Percentiles rank a stretch among this genome's conserved stretches.
Evolutionary conservation across 1,140 invertebrate species (phyloP).

Genomic region (Melipona quadrifasciata): DNA sequence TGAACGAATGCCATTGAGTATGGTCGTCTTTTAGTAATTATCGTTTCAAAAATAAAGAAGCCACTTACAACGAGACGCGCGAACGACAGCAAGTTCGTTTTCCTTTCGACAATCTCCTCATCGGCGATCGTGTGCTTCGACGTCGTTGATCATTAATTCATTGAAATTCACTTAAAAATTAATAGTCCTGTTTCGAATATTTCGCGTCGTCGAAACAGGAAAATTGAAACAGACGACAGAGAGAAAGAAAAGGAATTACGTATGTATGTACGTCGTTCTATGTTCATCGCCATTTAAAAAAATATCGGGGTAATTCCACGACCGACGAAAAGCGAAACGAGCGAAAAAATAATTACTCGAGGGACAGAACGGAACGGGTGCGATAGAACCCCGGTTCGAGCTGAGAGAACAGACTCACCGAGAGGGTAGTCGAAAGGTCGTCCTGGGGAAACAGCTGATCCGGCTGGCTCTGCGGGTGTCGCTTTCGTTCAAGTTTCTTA

Average conservation of each 20-base stretch:
- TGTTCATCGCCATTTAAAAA: neutral
- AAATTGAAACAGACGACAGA: neutral
- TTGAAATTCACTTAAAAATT: too few species aligned
- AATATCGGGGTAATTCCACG: neutral
- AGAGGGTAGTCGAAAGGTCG: slow-evolving; percentile 49
- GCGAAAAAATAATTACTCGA: neutral
- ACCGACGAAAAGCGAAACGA: neutral
- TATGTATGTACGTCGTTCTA: neutral
- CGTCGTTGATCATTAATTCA: neutral
- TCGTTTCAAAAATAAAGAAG: neutral
- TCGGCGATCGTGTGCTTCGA: slow-evolving; percentile 15
- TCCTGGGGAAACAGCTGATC: slow-evolving; percentile 64
- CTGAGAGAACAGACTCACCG: slow-evolving; percentile 11
- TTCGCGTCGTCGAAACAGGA: neutral
- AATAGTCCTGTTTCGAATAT: neutral
- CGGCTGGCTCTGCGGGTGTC: slow-evolving; percentile 59
- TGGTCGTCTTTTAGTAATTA: slow-evolving; percentile 25
- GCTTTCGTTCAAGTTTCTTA: slow-evolving; percentile 56
- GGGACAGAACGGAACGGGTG: too few species aligned
- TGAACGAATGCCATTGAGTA: slow-evolving; percentile 3
- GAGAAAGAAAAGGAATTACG: too few species aligned
- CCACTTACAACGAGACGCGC: neutral
- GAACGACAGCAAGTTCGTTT: neutral
- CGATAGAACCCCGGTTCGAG: neutral
- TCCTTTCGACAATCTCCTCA: slow-evolving; percentile 12